phyloP scores from a whole-genome alignment of 53 echinoderm and acorn worm species.

The Echinarachnius parma region DNA sequence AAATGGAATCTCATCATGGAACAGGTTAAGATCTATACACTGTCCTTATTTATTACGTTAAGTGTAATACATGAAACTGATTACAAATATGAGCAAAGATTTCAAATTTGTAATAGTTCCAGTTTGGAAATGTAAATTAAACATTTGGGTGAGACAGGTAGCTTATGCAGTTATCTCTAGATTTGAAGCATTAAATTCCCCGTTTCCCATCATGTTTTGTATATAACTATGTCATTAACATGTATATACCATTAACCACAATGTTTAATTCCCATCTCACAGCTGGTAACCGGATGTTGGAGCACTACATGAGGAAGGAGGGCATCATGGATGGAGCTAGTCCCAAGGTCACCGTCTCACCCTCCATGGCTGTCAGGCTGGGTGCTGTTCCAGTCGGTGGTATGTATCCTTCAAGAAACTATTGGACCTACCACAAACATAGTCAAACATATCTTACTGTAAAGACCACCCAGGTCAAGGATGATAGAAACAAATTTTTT shows the following conservation, averaged over 20 bases:
- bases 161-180: neutral
- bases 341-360: slow-evolving; percentile 83
- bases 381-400: slow-evolving; percentile 85
- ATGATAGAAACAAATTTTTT: no score
- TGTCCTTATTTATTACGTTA: no score
- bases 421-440: no score
- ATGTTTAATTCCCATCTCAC: neutral
- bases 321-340: slow-evolving; percentile 62
- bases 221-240: neutral
- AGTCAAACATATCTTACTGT: no score
- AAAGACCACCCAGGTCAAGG: no score
- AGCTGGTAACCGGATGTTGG: slow-evolving; percentile 98
- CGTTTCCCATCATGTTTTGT: neutral
- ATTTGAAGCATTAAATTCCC: neutral
- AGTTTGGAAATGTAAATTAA: no score
- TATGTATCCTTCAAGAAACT: neutral
- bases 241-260: neutral
- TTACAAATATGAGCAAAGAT: no score
- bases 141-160: neutral
- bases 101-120: no score
- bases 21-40: no score
- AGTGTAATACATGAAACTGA: no score
- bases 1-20: no score
- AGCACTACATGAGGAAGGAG: slow-evolving; percentile 97
- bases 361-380: slow-evolving; percentile 92